Conservation (phyloP, 2,113 vertebrate genomes). For the Crypturellus undulatus region DNA sequence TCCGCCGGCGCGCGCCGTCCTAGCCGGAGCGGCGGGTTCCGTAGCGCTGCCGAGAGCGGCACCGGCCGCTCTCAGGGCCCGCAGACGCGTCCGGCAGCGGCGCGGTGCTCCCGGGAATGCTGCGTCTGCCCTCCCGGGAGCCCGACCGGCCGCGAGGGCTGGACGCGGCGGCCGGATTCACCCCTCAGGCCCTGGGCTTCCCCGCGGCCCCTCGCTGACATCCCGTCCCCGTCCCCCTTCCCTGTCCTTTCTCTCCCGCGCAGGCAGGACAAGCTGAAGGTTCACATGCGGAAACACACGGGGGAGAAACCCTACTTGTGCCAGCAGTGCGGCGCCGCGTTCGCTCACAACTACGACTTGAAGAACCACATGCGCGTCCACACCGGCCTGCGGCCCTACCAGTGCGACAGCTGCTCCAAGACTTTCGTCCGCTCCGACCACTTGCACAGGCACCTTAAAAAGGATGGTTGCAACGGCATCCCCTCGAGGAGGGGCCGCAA, state of each 20-base stretch:
- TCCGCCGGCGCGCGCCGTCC: background rate
- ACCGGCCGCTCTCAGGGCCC: background rate
- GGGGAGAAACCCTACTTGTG: slow-evolving; percentile 98
- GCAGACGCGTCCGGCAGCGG: background rate
- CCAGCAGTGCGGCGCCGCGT: slow-evolving; percentile 95
- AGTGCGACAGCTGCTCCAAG: slow-evolving; percentile 98
- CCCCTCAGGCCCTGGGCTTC: background rate
- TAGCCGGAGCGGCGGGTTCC: background rate
- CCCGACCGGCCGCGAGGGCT: too few species aligned
- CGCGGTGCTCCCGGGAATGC: too few species aligned
- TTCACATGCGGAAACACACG: slow-evolving; percentile 98
- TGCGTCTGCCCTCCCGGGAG: too few species aligned
- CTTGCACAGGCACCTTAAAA: slow-evolving; percentile 98
- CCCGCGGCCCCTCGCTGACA: background rate
- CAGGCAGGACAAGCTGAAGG: slow-evolving; percentile 99
- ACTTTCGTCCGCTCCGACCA: slow-evolving; percentile 98
- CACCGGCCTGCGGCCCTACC: slow-evolving; percentile 97
- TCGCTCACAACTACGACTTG: slow-evolving; percentile 99
- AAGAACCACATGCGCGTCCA: slow-evolving; percentile 99
- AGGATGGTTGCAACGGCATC: slow-evolving; percentile 97
- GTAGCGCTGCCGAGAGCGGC: background rate
- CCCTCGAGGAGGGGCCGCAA: slow-evolving; percentile 92
- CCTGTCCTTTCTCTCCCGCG: background rate
- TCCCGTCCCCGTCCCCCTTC: background rate
- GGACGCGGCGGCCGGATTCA: too few species aligned